A percentile compares a stretch with the other conserved stretches of the same genome.
Conservation (phyloP, 1,140 invertebrate species). For the Anoplophora glabripennis region DNA sequence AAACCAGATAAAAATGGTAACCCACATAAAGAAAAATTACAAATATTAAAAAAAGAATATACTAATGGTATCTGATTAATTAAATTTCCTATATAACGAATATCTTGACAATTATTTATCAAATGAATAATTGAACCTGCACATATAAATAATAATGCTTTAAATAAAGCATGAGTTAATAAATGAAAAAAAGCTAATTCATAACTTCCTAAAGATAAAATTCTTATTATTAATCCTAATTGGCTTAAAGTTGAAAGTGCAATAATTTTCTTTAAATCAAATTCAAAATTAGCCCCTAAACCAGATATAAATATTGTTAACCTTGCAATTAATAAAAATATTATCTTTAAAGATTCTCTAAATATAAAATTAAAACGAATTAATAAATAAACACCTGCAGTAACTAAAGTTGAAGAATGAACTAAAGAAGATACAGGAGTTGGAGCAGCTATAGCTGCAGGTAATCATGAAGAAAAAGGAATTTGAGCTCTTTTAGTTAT, state of each 20-base stretch:
- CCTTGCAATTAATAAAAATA: constrained; percentile 48
- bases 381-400: constrained; percentile 68
- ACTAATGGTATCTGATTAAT: constrained; percentile 49
- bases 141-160: constrained; percentile 63
- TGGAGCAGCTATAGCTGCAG: constrained; percentile 66
- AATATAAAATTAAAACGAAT: constrained; percentile 59
- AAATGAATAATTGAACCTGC: constrained; percentile 60
- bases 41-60: constrained; percentile 52
- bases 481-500: constrained; percentile 74
- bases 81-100: constrained; percentile 55
- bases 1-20: constrained; percentile 60
- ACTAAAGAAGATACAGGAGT: constrained; percentile 69
- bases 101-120: constrained; percentile 60
- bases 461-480: constrained; percentile 69
- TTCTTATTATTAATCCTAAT: constrained; percentile 65
- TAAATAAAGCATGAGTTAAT: constrained; percentile 63
- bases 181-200: constrained; percentile 62
- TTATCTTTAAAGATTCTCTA: constrained; percentile 26
- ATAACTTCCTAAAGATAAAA: constrained; percentile 51
- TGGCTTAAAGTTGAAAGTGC: constrained; percentile 70
- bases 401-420: constrained; percentile 73
- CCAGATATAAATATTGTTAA: constrained; percentile 62
- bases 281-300: constrained; percentile 58
- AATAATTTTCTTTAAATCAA: constrained; percentile 70
- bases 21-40: constrained; percentile 55